phyloP scores from a whole-genome alignment of 1,140 invertebrate genomes.

The Brachionus manjavacas region DNA sequence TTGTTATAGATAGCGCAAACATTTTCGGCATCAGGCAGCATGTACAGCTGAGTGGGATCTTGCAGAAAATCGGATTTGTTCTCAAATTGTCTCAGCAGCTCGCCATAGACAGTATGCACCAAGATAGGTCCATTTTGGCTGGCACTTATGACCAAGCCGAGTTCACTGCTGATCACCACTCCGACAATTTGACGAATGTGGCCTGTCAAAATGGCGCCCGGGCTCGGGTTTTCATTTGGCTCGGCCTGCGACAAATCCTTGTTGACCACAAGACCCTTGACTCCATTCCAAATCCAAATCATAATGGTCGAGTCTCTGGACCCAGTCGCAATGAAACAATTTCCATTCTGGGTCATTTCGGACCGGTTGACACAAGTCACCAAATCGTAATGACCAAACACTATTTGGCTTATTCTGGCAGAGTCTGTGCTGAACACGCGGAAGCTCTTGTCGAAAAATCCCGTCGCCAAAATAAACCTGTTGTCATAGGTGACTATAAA shows the following conservation, averaged over 20 bases:
- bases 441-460: constrained; percentile 99
- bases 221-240: constrained; percentile 68
- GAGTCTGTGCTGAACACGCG: constrained; percentile 93
- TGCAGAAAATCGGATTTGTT: background rate
- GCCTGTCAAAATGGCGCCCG: constrained; percentile 88
- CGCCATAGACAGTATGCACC: constrained; percentile 95
- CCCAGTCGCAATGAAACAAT: constrained; percentile 96
- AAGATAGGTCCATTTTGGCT: constrained; percentile 80
- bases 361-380: constrained; percentile 83
- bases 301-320: constrained; percentile 94
- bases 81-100: constrained; percentile 83
- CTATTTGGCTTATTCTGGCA: constrained; percentile 92
- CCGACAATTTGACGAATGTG: constrained; percentile 90
- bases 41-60: constrained; percentile 37
- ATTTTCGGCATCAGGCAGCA: constrained; percentile 37
- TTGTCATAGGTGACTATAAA: constrained; percentile 96
- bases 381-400: constrained; percentile 96
- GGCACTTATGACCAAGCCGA: constrained; percentile 23
- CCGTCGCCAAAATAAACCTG: constrained; percentile 90
- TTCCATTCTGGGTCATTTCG: constrained; percentile 94
- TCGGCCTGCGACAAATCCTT: constrained; percentile 65
- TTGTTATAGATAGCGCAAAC: constrained; percentile 33
- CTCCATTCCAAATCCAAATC: constrained; percentile 92
- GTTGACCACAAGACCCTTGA: constrained; percentile 86
- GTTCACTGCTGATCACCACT: constrained; percentile 80